Percentiles rank a stretch among this genome's conserved stretches.
Evolutionary conservation across 2,797 vertebrate species (phyloP).

Genomic region (Propithecus perrieri): DNA sequence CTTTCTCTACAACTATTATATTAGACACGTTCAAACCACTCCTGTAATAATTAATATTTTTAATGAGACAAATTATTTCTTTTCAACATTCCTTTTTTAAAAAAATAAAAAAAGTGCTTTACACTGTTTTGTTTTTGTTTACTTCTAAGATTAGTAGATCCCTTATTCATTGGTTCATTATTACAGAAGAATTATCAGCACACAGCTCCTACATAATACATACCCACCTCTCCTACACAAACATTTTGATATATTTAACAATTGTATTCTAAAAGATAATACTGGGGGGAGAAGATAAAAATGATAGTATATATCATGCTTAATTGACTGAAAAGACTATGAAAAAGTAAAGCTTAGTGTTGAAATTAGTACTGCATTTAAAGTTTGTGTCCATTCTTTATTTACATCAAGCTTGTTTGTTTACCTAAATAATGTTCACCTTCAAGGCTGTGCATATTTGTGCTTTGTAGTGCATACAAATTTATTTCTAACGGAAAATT

Average conservation of each 20-base stretch:
- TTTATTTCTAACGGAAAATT: slow-evolving; percentile 79
- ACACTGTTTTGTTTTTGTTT: not conserved
- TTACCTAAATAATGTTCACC: slow-evolving; percentile 79
- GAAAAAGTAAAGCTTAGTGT: not conserved
- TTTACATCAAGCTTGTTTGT: slow-evolving; percentile 76
- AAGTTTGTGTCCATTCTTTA: slow-evolving; percentile 66
- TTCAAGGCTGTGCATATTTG: slow-evolving; percentile 66
- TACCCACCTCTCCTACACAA: fast-evolving
- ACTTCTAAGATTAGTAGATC: not conserved
- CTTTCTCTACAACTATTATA: slow-evolving; percentile 42
- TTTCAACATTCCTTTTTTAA: not conserved
- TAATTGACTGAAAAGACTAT: slow-evolving; percentile 51
- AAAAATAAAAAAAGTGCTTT: not conserved
- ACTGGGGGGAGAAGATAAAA: not conserved
- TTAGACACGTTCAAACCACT: slow-evolving; percentile 42
- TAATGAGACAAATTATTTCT: not conserved
- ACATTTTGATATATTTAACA: not conserved
- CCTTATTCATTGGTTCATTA: not conserved
- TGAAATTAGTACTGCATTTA: slow-evolving; percentile 68
- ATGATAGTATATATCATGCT: slow-evolving; percentile 43
- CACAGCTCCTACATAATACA: not conserved
- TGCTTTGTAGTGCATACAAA: slow-evolving; percentile 79
- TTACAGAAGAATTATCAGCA: not conserved
- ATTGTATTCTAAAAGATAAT: not conserved
- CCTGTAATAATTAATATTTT: slow-evolving; percentile 57